Percentiles rank a stretch among this genome's conserved stretches.
phyloP scores from a whole-genome alignment of 2,888 invertebrate species.

The Venusia cambrica region DNA sequence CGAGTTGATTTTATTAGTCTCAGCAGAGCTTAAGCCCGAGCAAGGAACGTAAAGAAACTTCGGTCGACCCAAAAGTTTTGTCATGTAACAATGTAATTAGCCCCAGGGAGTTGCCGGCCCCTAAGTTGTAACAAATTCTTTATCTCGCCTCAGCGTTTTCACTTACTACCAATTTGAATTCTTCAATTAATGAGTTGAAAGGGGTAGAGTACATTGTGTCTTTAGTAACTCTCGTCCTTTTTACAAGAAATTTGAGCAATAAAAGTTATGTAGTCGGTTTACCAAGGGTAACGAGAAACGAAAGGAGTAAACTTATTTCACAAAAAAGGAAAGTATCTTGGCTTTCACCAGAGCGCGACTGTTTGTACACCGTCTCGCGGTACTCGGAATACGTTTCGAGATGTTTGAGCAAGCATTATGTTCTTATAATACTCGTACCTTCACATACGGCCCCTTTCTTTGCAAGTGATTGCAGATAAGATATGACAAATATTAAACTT shows the following conservation, averaged over 20 bases:
- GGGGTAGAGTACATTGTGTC: conserved; percentile 32
- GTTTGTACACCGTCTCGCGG: conserved; percentile 12
- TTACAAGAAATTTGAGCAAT: conserved; percentile 13
- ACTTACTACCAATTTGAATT: conserved; percentile 60
- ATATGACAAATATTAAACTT: conserved; percentile 25
- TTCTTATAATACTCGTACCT: conserved; percentile 15
- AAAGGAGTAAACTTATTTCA: conserved; percentile 12
- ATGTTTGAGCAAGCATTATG: conserved; percentile 22
- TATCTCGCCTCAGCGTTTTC: conserved; percentile 64
- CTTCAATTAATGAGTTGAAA: conserved; percentile 40
- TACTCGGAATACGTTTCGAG: conserved; percentile 16
- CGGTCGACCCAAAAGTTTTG: conserved; percentile 71
- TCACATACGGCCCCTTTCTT: conserved; percentile 20
- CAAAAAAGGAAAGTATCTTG: conserved; percentile 8
- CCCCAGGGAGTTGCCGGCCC: conserved; percentile 58
- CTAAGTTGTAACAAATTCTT: conserved; percentile 69
- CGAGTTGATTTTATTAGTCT: conserved; percentile 64
- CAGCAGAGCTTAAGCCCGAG: conserved; percentile 52
- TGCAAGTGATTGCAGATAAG: conserved; percentile 14
- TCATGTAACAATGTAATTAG: conserved; percentile 77
- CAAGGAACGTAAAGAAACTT: conserved; percentile 71
- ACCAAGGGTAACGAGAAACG: conserved; percentile 8
- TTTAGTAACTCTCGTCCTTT: conserved; percentile 20
- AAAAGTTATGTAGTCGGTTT: conserved; percentile 15
- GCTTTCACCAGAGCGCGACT: conserved; percentile 6